phyloP scores from a whole-genome alignment of 2,113 vertebrate species.

The Geococcyx californianus region DNA sequence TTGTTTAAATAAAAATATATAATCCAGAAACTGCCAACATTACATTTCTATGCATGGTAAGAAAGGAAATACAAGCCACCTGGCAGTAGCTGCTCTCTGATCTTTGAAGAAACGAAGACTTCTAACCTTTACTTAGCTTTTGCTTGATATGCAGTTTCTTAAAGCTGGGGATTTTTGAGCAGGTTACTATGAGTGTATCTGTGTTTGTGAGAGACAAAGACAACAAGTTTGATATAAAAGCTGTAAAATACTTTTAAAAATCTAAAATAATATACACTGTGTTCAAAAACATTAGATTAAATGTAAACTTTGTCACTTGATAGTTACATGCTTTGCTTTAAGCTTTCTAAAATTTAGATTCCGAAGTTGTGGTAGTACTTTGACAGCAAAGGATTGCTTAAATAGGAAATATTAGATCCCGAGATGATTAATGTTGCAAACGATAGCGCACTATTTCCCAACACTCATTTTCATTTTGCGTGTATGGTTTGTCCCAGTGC shows the following conservation, averaged over 20 bases:
- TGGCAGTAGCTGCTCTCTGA: background rate
- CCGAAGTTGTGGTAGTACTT: background rate
- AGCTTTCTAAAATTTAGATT: background rate
- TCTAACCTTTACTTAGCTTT: background rate
- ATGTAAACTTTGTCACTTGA: background rate
- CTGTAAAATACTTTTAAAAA: background rate
- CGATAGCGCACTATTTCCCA: background rate
- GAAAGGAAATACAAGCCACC: background rate
- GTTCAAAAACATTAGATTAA: background rate
- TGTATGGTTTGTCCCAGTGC: background rate
- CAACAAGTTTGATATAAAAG: background rate
- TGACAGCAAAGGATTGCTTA: background rate
- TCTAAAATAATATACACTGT: background rate
- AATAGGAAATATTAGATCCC: background rate
- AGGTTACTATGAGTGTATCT: background rate
- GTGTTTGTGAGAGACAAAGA: background rate
- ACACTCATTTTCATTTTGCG: background rate
- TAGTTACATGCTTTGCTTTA: background rate
- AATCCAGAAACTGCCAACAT: background rate
- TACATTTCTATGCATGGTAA: background rate
- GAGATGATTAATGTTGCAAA: background rate
- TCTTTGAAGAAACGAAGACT: background rate
- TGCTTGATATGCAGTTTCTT: conserved; percentile 10
- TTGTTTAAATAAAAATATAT: background rate
- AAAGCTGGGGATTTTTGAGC: background rate